phyloP scores from a whole-genome alignment of 2,113 vertebrate genomes.

The Triplophysa rosa region DNA sequence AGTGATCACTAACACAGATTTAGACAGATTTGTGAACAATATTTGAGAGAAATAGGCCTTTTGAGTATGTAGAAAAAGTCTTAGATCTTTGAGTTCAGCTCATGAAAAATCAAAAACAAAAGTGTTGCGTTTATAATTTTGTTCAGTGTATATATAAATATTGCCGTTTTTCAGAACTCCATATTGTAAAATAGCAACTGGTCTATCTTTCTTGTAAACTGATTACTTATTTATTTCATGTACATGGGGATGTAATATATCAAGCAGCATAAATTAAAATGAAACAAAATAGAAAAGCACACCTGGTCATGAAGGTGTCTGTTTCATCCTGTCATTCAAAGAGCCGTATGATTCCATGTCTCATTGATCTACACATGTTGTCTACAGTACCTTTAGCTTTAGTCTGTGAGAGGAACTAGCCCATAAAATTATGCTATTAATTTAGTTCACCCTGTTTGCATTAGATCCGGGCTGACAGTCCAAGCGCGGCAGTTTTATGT shows the following conservation, averaged over 20 bases:
- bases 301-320: conserved; percentile 4
- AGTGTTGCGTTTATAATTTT: too few species aligned
- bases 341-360: not conserved
- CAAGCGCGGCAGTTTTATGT: conserved; percentile 14
- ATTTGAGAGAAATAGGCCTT: too few species aligned
- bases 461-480: conserved; percentile 25
- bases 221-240: not conserved
- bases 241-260: not conserved
- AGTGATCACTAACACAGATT: too few species aligned
- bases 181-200: too few species aligned
- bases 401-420: conserved; percentile 30
- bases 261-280: not conserved
- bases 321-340: conserved; percentile 15
- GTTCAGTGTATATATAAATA: too few species aligned
- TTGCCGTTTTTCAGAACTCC: too few species aligned
- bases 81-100: too few species aligned
- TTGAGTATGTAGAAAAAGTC: too few species aligned
- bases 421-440: conserved; percentile 41
- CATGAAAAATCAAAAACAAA: too few species aligned
- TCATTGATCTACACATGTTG: conserved; percentile 16
- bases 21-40: too few species aligned
- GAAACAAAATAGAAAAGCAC: not conserved
- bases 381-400: conserved; percentile 26
- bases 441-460: conserved; percentile 52
- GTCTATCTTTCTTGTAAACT: too few species aligned